These are phyloP conservation scores for Habrosyne pyritoides DNA, from an alignment of 2,888 invertebrate genomes.

Conservation along the genomic window DNA sequence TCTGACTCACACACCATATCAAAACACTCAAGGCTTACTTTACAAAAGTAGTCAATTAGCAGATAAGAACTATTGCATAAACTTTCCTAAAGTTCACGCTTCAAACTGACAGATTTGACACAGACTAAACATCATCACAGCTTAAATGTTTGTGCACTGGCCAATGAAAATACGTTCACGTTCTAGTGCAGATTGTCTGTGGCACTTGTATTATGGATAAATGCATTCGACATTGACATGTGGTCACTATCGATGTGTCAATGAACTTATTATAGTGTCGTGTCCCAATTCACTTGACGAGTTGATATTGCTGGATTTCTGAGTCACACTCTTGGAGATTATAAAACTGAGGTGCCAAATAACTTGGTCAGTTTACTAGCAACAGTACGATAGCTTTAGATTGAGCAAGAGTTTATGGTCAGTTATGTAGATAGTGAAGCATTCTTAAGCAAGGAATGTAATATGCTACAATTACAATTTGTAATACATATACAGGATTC, in stretches of 20 bases:
- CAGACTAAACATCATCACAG: slow-evolving; percentile 2
- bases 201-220: slow-evolving; percentile 32
- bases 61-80: slow-evolving; percentile 49
- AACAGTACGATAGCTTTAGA: neutral
- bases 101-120: slow-evolving; percentile 9
- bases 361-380: neutral
- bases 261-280: slow-evolving; percentile 52
- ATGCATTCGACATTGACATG: slow-evolving; percentile 58
- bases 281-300: slow-evolving; percentile 57
- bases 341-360: slow-evolving; percentile 3
- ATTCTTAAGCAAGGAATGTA: too few species aligned
- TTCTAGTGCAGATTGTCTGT: slow-evolving; percentile 18
- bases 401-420: neutral
- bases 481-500: too few species aligned
- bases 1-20: slow-evolving; percentile 37
- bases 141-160: slow-evolving; percentile 4
- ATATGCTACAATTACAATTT: too few species aligned
- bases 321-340: slow-evolving; percentile 25
- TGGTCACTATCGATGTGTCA: slow-evolving; percentile 64
- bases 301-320: slow-evolving; percentile 39
- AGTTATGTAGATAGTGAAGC: neutral
- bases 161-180: neutral
- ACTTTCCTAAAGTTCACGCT: slow-evolving; percentile 29
- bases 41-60: slow-evolving; percentile 43
- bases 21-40: slow-evolving; percentile 45